phyloP scores from a whole-genome alignment of 2,888 invertebrate genomes.

The Andrena chrysosceles region DNA sequence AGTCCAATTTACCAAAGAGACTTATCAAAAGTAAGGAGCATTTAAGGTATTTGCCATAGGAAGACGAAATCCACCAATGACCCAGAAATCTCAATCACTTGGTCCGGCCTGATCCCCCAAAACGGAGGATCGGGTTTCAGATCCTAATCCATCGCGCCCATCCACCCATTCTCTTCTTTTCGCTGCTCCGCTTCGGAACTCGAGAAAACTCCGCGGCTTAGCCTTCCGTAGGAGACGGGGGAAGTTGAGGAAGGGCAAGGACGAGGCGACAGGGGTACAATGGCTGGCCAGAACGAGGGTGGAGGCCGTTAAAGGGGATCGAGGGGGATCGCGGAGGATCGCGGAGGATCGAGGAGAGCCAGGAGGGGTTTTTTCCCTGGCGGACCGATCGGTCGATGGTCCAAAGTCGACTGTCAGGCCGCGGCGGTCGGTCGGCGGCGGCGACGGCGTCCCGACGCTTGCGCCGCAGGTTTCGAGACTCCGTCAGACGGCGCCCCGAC shows the following conservation, averaged over 20 bases:
- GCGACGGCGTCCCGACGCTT: constrained; percentile 77
- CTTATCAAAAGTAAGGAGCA: no score
- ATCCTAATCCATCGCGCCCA: no score
- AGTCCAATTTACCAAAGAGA: no score
- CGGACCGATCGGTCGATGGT: constrained; percentile 77
- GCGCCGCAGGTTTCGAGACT: constrained; percentile 71
- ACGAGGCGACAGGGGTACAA: not conserved
- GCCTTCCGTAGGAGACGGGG: no score
- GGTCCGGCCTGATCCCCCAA: not conserved
- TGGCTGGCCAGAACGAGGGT: not conserved
- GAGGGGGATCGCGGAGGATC: not conserved
- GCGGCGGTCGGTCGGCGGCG: constrained; percentile 65
- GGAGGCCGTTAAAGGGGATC: no score
- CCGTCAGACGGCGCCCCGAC: constrained; percentile 78
- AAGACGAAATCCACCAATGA: not conserved
- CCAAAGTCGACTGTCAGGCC: constrained; percentile 79
- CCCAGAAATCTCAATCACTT: not conserved
- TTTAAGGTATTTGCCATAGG: no score
- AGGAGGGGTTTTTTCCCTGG: not conserved
- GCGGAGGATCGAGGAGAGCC: not conserved
- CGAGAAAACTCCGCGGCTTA: no score
- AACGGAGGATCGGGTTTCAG: not conserved
- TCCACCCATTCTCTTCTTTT: no score
- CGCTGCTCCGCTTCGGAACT: no score
- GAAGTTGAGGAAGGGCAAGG: no score